Evolutionary conservation across 2,113 vertebrate species (phyloP).

Genomic region (Smithornis capensis): DNA sequence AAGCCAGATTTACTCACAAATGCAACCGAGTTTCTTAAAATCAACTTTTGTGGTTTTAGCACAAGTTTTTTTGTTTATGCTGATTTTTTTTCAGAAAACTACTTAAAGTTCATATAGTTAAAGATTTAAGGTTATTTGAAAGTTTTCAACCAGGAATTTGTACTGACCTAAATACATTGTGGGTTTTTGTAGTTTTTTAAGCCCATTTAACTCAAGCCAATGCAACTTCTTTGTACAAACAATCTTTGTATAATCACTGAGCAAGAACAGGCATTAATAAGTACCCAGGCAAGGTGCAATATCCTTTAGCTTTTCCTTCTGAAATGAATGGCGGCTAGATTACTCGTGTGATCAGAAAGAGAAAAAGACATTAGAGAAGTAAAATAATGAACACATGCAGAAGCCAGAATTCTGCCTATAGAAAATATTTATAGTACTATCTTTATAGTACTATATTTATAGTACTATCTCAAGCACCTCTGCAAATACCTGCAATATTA

Average conservation of each 20-base stretch:
- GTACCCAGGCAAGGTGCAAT: conserved; percentile 15
- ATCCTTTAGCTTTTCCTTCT: conserved; percentile 6
- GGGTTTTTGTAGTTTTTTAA: not conserved
- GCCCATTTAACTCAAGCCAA: not conserved
- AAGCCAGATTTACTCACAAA: not conserved
- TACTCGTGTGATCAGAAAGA: not conserved
- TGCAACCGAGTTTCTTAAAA: not conserved
- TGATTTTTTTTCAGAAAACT: not conserved
- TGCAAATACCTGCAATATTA: not conserved
- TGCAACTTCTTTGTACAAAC: conserved; percentile 17
- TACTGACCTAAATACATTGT: conserved; percentile 55
- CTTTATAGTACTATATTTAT: not conserved
- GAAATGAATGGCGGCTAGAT: not conserved
- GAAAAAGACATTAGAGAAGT: not conserved
- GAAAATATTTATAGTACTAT: not conserved
- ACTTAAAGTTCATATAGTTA: conserved; percentile 11
- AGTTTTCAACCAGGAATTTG: conserved; percentile 41
- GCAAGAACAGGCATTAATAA: conserved; percentile 37
- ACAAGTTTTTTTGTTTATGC: not conserved
- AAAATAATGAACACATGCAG: not conserved
- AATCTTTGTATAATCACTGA: conserved; percentile 48
- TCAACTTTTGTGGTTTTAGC: not conserved
- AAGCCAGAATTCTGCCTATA: not conserved
- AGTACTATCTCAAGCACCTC: not conserved
- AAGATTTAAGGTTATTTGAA: conserved; percentile 39